A percentile compares a stretch with the other conserved stretches of the same genome.
phyloP scores from a whole-genome alignment of 2,888 invertebrate genomes.

The Dicyrtoma fusca region DNA sequence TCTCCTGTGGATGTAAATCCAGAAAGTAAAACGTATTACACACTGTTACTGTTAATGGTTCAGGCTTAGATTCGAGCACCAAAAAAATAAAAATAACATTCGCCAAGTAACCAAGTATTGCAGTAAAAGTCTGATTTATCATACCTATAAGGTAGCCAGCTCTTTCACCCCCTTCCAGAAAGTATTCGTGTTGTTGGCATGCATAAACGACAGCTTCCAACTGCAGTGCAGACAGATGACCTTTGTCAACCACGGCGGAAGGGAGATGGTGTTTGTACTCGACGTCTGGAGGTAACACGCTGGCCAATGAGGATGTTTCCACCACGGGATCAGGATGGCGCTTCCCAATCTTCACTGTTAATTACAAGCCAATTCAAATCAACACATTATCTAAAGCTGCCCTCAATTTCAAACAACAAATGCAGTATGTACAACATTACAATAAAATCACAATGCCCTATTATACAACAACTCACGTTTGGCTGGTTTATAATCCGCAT shows the following conservation, averaged over 20 bases:
- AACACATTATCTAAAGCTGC: too few species aligned
- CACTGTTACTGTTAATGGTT: too few species aligned
- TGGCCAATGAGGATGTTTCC: constrained; percentile 95
- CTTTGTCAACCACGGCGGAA: constrained; percentile 78
- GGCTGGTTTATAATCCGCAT: constrained; percentile 96
- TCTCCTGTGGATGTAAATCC: too few species aligned
- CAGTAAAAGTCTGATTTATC: constrained; percentile 14
- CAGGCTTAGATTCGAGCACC: too few species aligned
- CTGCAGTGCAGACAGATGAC: constrained; percentile 91
- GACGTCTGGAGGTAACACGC: constrained; percentile 92
- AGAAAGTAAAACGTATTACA: too few species aligned
- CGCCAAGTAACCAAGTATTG: too few species aligned
- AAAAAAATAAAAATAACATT: too few species aligned
- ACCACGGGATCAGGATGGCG: constrained; percentile 99
- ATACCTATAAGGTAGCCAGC: constrained; percentile 93
- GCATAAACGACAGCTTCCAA: constrained; percentile 97
- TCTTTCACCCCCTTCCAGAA: constrained; percentile 83
- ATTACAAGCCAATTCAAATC: background rate
- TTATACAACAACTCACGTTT: constrained; percentile 71
- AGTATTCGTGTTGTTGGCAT: constrained; percentile 92
- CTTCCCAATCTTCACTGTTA: constrained; percentile 84
- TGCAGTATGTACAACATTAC: background rate
- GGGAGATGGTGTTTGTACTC: constrained; percentile 85
- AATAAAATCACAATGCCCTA: background rate
- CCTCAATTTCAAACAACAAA: background rate